These are phyloP conservation scores for Pseudotriccus pelzelni DNA, from an alignment of 2,797 vertebrate genomes.

Conservation along the genomic window DNA sequence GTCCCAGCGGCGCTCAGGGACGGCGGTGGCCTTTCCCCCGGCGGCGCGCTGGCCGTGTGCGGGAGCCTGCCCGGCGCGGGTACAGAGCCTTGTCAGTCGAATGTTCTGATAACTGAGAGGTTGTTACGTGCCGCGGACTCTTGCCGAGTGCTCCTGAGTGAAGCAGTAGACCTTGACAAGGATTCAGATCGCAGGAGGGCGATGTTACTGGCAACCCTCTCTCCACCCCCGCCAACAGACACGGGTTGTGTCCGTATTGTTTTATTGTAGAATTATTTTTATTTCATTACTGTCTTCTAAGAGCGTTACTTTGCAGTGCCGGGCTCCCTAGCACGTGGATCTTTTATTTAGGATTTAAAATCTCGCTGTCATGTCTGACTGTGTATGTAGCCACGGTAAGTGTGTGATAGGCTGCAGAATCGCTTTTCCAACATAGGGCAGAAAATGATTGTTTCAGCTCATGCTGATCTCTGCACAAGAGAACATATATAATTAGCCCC, in stretches of 20 bases:
- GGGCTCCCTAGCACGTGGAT: neutral
- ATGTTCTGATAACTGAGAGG: fast-evolving
- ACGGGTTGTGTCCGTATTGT: fast-evolving
- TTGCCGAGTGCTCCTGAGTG: neutral
- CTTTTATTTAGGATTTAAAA: neutral
- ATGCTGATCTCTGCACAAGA: neutral
- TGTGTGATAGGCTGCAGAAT: neutral
- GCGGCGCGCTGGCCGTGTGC: neutral
- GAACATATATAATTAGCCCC: neutral
- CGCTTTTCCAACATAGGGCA: neutral
- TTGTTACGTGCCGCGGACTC: fast-evolving
- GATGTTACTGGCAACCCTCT: neutral
- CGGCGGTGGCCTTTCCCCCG: neutral
- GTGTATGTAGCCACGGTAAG: neutral
- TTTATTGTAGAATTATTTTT: neutral
- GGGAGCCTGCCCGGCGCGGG: neutral
- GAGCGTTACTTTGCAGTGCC: fast-evolving
- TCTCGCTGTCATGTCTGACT: neutral
- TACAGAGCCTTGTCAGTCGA: no score
- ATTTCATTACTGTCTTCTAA: neutral
- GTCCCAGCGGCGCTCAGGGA: neutral
- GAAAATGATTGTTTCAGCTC: neutral
- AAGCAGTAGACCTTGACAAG: neutral
- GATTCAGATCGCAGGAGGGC: neutral
- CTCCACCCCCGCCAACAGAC: no score